Conservation (phyloP, 2,797 vertebrate species). For the Liparis tanakae region DNA sequence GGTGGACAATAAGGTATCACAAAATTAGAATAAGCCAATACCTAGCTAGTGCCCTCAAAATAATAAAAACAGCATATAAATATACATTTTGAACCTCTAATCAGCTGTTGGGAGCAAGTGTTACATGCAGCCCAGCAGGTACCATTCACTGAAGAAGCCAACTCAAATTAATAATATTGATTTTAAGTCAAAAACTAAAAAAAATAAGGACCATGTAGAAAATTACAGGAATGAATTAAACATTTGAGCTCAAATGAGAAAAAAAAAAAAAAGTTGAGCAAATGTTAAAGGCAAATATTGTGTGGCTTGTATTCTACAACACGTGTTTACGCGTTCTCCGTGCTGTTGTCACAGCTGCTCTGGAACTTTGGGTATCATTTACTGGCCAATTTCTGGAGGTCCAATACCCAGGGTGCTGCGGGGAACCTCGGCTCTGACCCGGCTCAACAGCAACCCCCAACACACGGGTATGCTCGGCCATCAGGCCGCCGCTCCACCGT, state of each 20-base stretch:
- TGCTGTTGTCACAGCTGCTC: conserved; percentile 66
- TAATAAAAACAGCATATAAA: background rate
- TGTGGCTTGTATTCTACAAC: conserved; percentile 13
- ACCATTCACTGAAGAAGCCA: background rate
- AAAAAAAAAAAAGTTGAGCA: background rate
- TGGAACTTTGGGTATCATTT: conserved; percentile 63
- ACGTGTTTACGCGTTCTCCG: conserved; percentile 44
- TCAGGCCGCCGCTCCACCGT: conserved; percentile 38
- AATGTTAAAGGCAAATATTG: background rate
- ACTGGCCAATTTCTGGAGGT: conserved; percentile 63
- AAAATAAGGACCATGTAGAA: background rate
- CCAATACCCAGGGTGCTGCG: conserved; percentile 43
- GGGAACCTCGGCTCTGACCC: conserved; percentile 53
- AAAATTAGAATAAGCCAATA: background rate
- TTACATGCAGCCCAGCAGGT: no score
- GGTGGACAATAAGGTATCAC: background rate
- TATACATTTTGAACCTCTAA: background rate
- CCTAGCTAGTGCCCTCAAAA: no score
- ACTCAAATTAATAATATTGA: background rate
- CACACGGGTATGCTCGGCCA: conserved; percentile 50
- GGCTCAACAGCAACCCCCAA: conserved; percentile 61
- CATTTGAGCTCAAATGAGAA: background rate
- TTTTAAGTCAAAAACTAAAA: background rate
- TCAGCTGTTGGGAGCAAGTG: background rate
- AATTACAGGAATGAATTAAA: background rate